phyloP scores from a whole-genome alignment of 2,888 invertebrate genomes.

The Laspeyria flexula region DNA sequence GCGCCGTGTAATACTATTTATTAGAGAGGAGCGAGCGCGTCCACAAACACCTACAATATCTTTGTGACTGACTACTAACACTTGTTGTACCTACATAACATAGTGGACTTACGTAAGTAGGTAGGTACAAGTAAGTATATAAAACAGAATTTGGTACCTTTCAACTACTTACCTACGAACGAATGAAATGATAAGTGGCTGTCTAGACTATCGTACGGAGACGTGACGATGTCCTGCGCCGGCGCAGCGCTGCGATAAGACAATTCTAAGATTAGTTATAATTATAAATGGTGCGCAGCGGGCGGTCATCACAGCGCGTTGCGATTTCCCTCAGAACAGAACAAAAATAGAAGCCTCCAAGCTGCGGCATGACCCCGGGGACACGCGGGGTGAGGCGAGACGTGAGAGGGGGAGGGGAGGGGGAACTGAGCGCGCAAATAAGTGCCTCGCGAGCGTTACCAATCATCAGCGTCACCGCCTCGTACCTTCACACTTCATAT shows the following conservation, averaged over 20 bases:
- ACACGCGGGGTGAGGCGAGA: constrained; percentile 15
- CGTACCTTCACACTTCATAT: neutral
- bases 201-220: no score
- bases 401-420: neutral
- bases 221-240: no score
- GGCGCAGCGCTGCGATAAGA: constrained; percentile 16
- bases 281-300: constrained; percentile 43
- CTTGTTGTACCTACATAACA: no score
- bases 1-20: constrained; percentile 57
- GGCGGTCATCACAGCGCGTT: constrained; percentile 41
- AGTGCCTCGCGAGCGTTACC: constrained; percentile 41
- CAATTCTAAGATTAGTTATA: constrained; percentile 46
- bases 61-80: no score
- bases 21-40: constrained; percentile 52
- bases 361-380: constrained; percentile 42
- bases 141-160: no score
- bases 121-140: no score
- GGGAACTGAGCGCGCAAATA: constrained; percentile 33
- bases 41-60: no score
- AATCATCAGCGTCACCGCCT: constrained; percentile 23
- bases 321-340: constrained; percentile 41
- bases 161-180: no score
- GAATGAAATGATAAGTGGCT: no score
- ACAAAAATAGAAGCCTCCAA: constrained; percentile 48
- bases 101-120: no score